Percentiles rank a stretch among this genome's conserved stretches.
These are phyloP conservation scores for Scylla paramamosain DNA, from an alignment of 1,140 invertebrate species.

Conservation along the genomic window DNA sequence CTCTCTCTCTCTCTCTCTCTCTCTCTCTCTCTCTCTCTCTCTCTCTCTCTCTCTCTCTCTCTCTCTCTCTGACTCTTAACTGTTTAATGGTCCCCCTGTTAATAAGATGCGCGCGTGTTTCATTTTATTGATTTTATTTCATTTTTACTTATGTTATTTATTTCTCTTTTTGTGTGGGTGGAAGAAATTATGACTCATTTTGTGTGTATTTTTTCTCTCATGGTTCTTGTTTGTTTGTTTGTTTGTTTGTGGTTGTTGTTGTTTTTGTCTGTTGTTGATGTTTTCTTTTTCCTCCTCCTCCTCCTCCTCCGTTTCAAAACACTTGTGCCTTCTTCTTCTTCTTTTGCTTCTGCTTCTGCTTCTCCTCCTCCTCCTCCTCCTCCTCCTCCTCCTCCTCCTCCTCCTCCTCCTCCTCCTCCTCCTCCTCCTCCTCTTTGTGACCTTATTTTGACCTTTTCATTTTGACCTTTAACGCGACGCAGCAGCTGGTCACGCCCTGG, in stretches of 20 bases:
- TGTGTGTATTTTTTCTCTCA: no score
- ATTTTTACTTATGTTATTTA: no score
- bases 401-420: background rate
- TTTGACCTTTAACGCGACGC: constrained; percentile 45
- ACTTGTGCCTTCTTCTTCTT: no score
- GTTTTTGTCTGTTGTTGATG: background rate
- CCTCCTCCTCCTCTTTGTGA: background rate
- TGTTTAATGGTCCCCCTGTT: no score
- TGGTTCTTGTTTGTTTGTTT: no score
- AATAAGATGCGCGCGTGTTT: no score
- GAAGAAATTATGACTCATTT: no score
- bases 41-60: no score
- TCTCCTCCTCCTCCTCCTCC: background rate
- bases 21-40: background rate
- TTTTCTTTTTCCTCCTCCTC: background rate
- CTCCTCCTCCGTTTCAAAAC: background rate
- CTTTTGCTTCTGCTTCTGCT: background rate
- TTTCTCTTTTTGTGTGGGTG: no score
- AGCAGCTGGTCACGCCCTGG: constrained; percentile 50
- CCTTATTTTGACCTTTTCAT: constrained; percentile 3
- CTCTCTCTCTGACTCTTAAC: no score
- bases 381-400: background rate
- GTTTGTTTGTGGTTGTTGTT: no score
- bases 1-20: background rate
- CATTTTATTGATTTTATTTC: no score